Evolutionary conservation across 2,113 vertebrate species (phyloP), one percentile per base, ranked within the genome.

Genomic region (Narcine bancroftii): DNA sequence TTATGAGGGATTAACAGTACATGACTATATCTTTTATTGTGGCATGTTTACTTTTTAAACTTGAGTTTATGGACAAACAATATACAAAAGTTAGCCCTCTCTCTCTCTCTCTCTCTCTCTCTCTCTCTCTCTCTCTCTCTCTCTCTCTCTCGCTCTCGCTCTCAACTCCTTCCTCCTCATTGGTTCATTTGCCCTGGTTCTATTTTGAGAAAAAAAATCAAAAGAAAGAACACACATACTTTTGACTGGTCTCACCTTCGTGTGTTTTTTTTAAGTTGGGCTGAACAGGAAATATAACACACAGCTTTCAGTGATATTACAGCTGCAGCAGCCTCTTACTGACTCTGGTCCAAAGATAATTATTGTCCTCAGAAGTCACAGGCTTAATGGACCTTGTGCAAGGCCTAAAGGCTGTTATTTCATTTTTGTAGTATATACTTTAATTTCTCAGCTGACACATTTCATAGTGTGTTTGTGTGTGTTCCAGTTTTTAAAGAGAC

Each of bases 1-100:
- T 97, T 96, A 96, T 96, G 96, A 96, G 96, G 96, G n/a, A 96
- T 96, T 96, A 95, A 96, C 96, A 95, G 96, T 95, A 95, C 96
- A 96, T 96, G 95, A 7, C 94, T 95, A 95, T 96, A 95, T 95
- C 95, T 96, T 96, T 69, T 95, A 96, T 94, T 96, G 96, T 96
- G 95, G 95, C 96, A 95, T 96, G 95, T 94, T 94, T 95, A 95
- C 96, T 96, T 96, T 96, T 97, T 96, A 97, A 96, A 95, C 96
- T 96, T 96, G 96, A 95, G 96, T n/a, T 95, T 96, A 96, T 97
- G 96, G 96, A 96, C 96, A 96, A 96, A 96, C 96, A 96, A 96
- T 95, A 95, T 95, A 95, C 95, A 95, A 95, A 96, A 95, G 95
- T 97, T 96, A 96, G 96, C 96, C 96, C 96, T 94, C 96, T 69